Evolutionary conservation across 2,797 vertebrate genomes (phyloP).

Genomic region (Hypotaenidia okinawae): DNA sequence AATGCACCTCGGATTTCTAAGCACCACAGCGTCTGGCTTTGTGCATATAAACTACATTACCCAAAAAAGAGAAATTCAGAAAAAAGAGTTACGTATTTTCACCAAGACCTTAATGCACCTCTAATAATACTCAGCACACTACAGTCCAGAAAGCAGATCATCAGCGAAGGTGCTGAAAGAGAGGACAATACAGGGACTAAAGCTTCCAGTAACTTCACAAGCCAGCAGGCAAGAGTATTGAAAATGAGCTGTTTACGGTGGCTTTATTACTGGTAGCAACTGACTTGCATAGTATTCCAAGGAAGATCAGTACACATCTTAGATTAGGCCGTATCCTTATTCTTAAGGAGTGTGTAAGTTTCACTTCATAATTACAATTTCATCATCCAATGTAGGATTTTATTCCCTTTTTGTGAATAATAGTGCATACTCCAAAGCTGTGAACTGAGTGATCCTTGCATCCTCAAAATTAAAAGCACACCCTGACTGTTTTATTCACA

Average conservation of each 20-base stretch:
- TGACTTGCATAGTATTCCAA: not conserved
- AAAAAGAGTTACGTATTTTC: not conserved
- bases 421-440: not conserved
- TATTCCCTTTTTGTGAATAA: not conserved
- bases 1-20: conserved; percentile 1
- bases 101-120: not conserved
- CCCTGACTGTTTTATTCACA: not conserved
- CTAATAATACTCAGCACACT: not conserved
- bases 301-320: not conserved
- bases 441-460: not conserved
- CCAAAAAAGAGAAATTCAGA: not conserved
- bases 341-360: not conserved
- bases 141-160: not conserved
- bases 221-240: not conserved
- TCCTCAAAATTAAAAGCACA: not conserved
- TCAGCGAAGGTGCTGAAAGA: not conserved
- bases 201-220: not conserved
- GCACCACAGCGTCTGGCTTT: not conserved
- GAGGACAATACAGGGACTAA: not conserved
- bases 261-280: not conserved
- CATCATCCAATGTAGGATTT: not conserved
- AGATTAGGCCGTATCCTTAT: not conserved
- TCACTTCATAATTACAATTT: not conserved
- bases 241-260: not conserved
- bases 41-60: not conserved